A percentile compares a stretch with the other conserved stretches of the same genome.
phyloP scores from a whole-genome alignment of 2,113 vertebrate genomes.

The Tinamus guttatus region DNA sequence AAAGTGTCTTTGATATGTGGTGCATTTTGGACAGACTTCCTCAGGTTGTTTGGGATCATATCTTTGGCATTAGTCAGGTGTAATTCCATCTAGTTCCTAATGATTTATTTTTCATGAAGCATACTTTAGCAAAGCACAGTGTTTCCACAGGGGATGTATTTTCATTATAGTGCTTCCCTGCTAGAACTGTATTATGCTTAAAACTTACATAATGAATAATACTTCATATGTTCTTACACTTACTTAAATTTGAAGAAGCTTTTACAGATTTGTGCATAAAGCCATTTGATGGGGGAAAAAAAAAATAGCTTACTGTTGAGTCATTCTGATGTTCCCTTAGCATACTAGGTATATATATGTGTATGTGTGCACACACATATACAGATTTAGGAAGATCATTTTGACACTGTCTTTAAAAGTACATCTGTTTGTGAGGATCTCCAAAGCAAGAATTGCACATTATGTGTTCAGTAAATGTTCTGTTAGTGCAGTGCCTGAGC shows the following conservation, averaged over 20 bases:
- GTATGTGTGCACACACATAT: too few species aligned
- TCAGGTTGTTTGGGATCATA: too few species aligned
- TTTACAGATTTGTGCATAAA: background rate
- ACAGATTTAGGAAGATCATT: background rate
- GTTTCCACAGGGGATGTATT: background rate
- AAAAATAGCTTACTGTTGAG: background rate
- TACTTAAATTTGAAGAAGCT: background rate
- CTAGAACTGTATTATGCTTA: background rate
- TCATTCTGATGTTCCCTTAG: background rate
- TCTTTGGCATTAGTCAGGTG: too few species aligned
- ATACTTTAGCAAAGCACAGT: background rate
- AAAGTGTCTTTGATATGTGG: background rate
- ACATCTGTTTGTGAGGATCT: background rate
- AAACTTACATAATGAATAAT: background rate
- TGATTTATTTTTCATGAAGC: background rate
- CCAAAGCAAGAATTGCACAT: background rate
- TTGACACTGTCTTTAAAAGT: background rate
- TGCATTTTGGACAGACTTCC: background rate
- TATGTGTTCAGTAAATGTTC: rapidly evolving
- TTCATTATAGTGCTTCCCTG: background rate
- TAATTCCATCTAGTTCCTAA: background rate
- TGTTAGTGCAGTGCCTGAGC: background rate
- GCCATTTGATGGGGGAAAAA: background rate
- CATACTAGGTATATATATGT: too few species aligned
- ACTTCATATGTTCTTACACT: background rate